phyloP scores from a whole-genome alignment of 2,797 vertebrate genomes.

The Muscicapa striata region DNA sequence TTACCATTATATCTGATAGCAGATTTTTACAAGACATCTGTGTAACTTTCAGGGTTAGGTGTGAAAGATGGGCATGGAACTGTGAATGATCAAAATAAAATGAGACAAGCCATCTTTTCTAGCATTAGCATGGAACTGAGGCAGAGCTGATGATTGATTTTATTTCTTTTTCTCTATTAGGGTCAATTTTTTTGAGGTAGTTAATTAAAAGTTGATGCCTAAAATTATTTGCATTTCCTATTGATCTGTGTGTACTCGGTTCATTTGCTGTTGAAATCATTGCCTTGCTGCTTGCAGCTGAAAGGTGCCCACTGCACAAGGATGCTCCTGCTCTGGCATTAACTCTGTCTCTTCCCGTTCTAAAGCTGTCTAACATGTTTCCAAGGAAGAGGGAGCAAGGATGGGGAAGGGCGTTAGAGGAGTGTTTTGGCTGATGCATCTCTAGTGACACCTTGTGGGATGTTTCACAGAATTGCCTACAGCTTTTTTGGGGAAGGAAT shows the following conservation, averaged over 20 bases:
- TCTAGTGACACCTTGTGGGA: slow-evolving; percentile 50
- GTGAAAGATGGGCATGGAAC: neutral
- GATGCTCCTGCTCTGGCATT: neutral
- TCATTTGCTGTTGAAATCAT: neutral
- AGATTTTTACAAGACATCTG: neutral
- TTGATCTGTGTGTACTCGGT: neutral
- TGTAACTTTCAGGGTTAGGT: neutral
- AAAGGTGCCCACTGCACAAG: neutral
- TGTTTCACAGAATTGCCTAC: neutral
- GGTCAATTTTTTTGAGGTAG: neutral
- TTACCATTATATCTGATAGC: neutral
- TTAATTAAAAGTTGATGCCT: neutral
- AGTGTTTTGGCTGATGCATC: neutral
- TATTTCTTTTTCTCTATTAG: neutral
- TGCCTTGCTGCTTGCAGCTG: neutral
- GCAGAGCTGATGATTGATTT: neutral
- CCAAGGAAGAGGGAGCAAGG: neutral
- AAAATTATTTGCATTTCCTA: neutral
- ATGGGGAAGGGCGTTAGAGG: accelerated
- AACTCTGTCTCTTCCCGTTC: neutral
- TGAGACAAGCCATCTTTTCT: neutral
- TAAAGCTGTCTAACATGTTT: neutral
- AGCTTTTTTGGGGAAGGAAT: neutral
- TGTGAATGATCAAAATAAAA: neutral
- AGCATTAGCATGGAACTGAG: neutral